These are phyloP conservation scores for Aleiodes leptofemur DNA, from an alignment of 2,888 invertebrate species.

Conservation along the genomic window DNA sequence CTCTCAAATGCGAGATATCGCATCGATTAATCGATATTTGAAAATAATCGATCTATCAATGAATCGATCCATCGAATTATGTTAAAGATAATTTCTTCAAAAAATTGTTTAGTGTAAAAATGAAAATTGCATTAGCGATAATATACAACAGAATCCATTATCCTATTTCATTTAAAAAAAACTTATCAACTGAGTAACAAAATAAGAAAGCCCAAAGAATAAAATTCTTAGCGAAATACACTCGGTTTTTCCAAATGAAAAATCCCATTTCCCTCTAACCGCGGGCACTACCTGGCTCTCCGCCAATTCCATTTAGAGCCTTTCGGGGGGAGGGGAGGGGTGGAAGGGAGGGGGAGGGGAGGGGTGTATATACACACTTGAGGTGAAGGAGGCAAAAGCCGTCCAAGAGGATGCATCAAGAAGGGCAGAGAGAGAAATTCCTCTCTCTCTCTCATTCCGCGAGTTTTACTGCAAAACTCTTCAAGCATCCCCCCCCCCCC, in stretches of 20 bases:
- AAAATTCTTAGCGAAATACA: conserved; percentile 51
- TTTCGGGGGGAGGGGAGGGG: conserved; percentile 29
- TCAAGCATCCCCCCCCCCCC: conserved; percentile 39
- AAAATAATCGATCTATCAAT: too few relatives aligned
- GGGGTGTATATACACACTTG: conserved; percentile 48
- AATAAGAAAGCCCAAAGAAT: background rate
- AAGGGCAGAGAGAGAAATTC: conserved; percentile 35
- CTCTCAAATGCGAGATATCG: too few relatives aligned
- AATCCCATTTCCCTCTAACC: conserved; percentile 63
- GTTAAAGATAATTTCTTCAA: too few relatives aligned
- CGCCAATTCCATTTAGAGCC: conserved; percentile 64
- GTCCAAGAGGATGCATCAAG: conserved; percentile 43
- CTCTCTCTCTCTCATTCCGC: too few relatives aligned
- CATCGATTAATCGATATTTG: too few relatives aligned
- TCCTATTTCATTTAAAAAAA: too few relatives aligned
- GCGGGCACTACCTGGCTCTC: conserved; percentile 58
- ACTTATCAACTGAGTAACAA: background rate
- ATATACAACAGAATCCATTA: too few relatives aligned
- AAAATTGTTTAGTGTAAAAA: too few relatives aligned
- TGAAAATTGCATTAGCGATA: too few relatives aligned
- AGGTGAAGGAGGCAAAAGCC: conserved; percentile 52
- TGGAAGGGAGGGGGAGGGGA: background rate
- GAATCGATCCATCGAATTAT: too few relatives aligned
- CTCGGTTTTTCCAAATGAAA: conserved; percentile 62
- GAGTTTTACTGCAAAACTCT: conserved; percentile 49